Conservation (phyloP, 2,888 invertebrate species). For the Cetonia aurata region DNA sequence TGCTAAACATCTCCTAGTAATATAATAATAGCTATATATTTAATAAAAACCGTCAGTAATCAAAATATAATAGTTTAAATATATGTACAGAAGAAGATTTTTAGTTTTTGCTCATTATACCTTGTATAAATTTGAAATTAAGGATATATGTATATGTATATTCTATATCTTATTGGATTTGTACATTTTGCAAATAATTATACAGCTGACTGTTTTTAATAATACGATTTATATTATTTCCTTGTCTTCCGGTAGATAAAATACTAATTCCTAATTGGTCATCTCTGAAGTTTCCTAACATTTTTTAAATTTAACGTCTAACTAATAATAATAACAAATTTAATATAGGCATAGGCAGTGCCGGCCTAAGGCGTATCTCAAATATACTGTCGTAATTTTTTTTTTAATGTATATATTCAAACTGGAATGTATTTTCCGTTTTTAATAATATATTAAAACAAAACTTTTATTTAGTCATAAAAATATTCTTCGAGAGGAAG, state of each 20-base stretch:
- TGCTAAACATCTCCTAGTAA: too few relatives aligned
- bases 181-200: slow-evolving; percentile 20
- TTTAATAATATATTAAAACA: too few relatives aligned
- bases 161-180: slow-evolving; percentile 5
- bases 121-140: slow-evolving; percentile 7
- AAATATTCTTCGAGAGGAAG: too few relatives aligned
- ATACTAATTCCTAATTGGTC: slow-evolving; percentile 5
- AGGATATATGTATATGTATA: slow-evolving; percentile 7
- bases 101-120: slow-evolving; percentile 21
- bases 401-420: too few relatives aligned
- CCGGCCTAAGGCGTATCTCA: too few relatives aligned
- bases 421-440: too few relatives aligned
- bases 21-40: too few relatives aligned
- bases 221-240: background rate
- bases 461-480: too few relatives aligned
- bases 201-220: slow-evolving; percentile 25
- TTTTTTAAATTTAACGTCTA: slow-evolving; percentile 10
- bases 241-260: too few relatives aligned
- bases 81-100: slow-evolving; percentile 8
- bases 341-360: slow-evolving; percentile 11
- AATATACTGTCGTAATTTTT: too few relatives aligned
- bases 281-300: background rate
- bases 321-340: slow-evolving; percentile 17
- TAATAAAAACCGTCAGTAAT: too few relatives aligned
- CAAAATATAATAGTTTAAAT: slow-evolving; percentile 13